Conservation (phyloP, 2,113 vertebrate genomes). For the Antechinus stuartii region DNA sequence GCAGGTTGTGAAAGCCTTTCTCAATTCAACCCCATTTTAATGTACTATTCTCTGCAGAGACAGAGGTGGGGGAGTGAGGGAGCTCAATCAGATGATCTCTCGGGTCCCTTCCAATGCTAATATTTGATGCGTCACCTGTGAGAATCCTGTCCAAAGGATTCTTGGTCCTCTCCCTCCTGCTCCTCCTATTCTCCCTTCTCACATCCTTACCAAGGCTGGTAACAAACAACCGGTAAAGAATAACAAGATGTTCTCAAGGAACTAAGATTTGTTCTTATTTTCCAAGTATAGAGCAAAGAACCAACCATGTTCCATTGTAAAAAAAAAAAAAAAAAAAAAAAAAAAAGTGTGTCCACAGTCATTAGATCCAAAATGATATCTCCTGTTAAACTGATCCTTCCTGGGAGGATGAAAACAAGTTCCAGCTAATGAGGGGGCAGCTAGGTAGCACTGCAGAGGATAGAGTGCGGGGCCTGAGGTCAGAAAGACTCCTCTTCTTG, state of each 20-base stretch:
- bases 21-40: constrained; percentile 8
- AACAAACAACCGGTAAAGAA: constrained; percentile 28
- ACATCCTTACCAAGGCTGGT: not conserved
- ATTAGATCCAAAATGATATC: not conserved
- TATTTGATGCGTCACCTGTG: not conserved
- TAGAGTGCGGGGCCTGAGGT: no score
- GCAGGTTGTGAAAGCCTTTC: constrained; percentile 41
- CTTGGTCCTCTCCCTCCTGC: not conserved
- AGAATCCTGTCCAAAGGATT: not conserved
- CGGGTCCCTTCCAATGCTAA: not conserved
- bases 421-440: not conserved
- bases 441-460: not conserved
- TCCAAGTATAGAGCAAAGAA: not conserved
- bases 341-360: not conserved
- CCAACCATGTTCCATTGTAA: not conserved
- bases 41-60: not conserved
- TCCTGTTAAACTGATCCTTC: not conserved
- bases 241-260: constrained; percentile 18
- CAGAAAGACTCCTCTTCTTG: not conserved
- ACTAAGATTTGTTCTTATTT: constrained; percentile 13
- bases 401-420: not conserved
- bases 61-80: not conserved
- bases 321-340: not conserved
- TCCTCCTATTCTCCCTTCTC: not conserved
- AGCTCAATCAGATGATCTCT: constrained; percentile 20